Evolutionary conservation across 2,797 vertebrate species (phyloP).

Genomic region (Gymnopithys bicolor): DNA sequence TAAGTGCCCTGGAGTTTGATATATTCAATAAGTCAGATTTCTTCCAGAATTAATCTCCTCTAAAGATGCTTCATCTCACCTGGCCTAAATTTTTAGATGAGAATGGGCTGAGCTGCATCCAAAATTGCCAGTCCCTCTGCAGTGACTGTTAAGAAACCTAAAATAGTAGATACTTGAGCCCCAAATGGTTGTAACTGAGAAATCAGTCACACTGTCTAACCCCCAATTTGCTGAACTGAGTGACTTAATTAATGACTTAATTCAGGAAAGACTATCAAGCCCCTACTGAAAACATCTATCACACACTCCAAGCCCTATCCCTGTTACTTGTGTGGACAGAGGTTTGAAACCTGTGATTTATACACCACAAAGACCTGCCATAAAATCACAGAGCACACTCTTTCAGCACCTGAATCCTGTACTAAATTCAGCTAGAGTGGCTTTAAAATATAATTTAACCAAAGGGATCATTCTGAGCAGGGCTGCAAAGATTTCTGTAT

Average conservation of each 20-base stretch:
- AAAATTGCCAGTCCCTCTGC: background rate
- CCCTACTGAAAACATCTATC: background rate
- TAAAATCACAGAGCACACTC: slow-evolving; percentile 39
- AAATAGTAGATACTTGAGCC: background rate
- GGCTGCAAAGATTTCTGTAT: background rate
- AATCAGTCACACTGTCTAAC: background rate
- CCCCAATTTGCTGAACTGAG: background rate
- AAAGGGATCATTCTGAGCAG: background rate
- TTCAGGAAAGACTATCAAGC: slow-evolving; percentile 2
- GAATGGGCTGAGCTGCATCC: background rate
- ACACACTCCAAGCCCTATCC: background rate
- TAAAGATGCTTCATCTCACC: background rate
- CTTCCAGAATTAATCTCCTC: background rate
- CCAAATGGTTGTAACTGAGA: background rate
- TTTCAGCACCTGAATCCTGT: slow-evolving; percentile 58
- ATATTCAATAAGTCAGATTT: background rate
- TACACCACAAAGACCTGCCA: slow-evolving; percentile 6
- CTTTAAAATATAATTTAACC: slow-evolving; percentile 56
- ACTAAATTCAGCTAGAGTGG: slow-evolving; percentile 22
- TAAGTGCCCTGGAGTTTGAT: background rate
- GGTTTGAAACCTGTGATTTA: background rate
- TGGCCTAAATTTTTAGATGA: background rate
- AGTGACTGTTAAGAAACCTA: background rate
- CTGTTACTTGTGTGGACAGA: background rate
- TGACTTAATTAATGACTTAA: background rate